Base-by-base conservation (phyloP, 2,113 vertebrate species). In the Tapirus terrestris region DNA sequence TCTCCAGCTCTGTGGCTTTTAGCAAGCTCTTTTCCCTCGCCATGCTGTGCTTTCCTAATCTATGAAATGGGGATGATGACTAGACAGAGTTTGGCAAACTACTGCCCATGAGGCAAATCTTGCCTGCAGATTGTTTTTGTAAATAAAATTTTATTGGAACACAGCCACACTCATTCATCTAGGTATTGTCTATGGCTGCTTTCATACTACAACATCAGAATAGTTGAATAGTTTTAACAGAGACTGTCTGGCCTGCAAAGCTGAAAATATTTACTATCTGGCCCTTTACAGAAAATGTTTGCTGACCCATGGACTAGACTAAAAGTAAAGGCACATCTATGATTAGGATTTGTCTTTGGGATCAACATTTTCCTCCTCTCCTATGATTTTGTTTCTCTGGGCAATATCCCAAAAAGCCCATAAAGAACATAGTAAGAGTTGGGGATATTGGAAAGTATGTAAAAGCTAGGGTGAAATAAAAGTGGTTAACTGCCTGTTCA, bases 381-480 rank as follows among this genome's bases (percentile, higher is more conserved):
- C 63, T 48, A 95, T 88, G 39, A 76, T 93, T 96, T 73, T 93
- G 13, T 75, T 91, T 73, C 79, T 85, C 82, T 89, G 51, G 56
- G 51, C 48, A 89, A 73, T 36, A 79, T 36, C 18, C 29, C 31
- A 77, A 91, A 91, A 21, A 91, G 51, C 2, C 39, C 56, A 29
- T 4, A 85, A 85, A 95, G n/a, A 68, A 60, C 4, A 36, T 48
- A 21, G 20, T 20, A 88, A 91, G 61, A 51, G 68, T 8, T 93
- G 61, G 65, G 79, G 36, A 92, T 92, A 51, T 18, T 93, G n/a
- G 31, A 86, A 87, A 95, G 12, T 33, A 81, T 73, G 27, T 67
- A 88, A 95, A 92, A 61, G 4, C 27, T 65, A 27, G 31, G 31
- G n/a, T 43, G 13, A 83, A 56, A 90, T 77, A 81, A 31, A 94